Conservation (phyloP, 2,888 invertebrate species). For the Heterodera filipjevi region DNA sequence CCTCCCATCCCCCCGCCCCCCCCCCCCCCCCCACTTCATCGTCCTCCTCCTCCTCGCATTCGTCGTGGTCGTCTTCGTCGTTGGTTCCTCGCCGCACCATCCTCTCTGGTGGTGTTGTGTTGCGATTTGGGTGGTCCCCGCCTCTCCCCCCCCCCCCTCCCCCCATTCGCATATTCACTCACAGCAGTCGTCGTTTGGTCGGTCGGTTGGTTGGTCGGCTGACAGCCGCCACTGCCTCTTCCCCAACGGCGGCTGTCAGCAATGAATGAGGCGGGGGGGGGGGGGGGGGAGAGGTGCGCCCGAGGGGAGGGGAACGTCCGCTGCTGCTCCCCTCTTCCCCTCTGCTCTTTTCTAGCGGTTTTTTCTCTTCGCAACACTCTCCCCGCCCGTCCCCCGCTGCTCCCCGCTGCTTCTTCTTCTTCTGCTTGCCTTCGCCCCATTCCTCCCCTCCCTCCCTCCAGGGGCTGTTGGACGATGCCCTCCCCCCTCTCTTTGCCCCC, state of each 20-base stretch:
- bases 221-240: slow-evolving; percentile 25
- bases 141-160: background rate
- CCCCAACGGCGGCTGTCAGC: slow-evolving; percentile 12
- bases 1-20: no score
- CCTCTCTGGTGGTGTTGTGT: slow-evolving; percentile 8
- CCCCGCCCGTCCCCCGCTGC: background rate
- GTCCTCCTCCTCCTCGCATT: background rate
- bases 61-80: background rate
- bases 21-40: background rate
- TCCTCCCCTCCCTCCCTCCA: no score
- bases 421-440: no score
- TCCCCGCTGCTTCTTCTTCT: background rate
- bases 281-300: background rate
- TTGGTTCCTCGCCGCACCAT: slow-evolving; percentile 5
- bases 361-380: slow-evolving; percentile 22
- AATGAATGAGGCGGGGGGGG: background rate
- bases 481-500: background rate
- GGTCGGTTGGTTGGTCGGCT: background rate
- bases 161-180: background rate
- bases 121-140: slow-evolving; percentile 28
- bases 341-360: background rate
- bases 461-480: background rate
- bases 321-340: background rate
- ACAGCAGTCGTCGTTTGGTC: background rate
- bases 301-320: background rate